Evolutionary conservation across 2,888 invertebrate species (phyloP), one percentile per base, ranked within the genome.

Genomic region (Acleris emargana): DNA sequence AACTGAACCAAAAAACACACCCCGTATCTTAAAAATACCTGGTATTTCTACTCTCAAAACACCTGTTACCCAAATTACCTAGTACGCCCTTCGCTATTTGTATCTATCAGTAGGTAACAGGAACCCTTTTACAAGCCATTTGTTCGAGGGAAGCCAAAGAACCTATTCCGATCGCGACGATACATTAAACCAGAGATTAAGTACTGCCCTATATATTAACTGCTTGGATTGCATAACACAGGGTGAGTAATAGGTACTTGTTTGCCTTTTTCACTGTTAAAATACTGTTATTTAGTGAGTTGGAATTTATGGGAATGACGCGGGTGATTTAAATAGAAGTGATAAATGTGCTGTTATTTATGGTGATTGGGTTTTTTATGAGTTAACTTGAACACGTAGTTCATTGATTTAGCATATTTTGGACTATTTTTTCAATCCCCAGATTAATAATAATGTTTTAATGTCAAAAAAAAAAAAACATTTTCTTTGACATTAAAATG

Each of bases 131-230:
- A 68, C 70, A 62, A 53, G 62, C 69, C 68, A 69, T 70, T 70
- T 69, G 68, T 67, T 64, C 47, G 28, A 64, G 64, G 61, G 67
- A 52, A 58, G 60, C 64, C 64, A 55, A 42, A 58, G 58, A 38
- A 68, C 64, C 69, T 61, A 67, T 67, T 64, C 25, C 55, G 64
- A 60, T 67, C 64, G 57, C 20, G 50, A 57, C 70, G 68, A 69
- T 70, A 69, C 68, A 70, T 70, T 70, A 47, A 68, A 64, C 70
- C 69, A 62, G 62, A 64, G 69, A 69, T 69, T 69, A 69, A 69
- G 59, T 69, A 55, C 67, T 67, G 49, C 32, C 57, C 67, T 67
- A 64, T 67, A 58, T 63, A 53, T 67, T 68, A 57, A 58, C 55
- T 25, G 49, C 57, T 49, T 28, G 49, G 52, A 42, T 64, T 53